Evolutionary conservation across 2,888 invertebrate species (phyloP).

Genomic region (Oscheius sp.): DNA sequence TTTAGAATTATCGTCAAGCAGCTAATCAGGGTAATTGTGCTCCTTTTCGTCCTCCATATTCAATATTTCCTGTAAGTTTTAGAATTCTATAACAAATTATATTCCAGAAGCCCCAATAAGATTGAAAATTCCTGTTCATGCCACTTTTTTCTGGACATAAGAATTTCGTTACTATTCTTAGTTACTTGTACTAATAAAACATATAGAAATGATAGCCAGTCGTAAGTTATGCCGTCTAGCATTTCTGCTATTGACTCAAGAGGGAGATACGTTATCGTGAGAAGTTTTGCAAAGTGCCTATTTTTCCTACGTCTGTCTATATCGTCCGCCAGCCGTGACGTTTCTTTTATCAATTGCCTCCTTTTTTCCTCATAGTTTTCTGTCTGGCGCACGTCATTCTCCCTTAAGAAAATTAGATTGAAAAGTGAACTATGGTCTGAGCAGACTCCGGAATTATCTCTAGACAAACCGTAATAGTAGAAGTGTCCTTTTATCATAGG

Average conservation of each 20-base stretch:
- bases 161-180: neutral
- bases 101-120: too few species aligned
- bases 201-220: neutral
- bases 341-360: neutral
- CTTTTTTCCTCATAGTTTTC: neutral
- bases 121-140: neutral
- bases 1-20: too few species aligned
- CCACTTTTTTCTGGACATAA: neutral
- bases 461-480: too few species aligned
- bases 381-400: neutral
- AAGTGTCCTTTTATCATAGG: too few species aligned
- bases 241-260: constrained; percentile 9
- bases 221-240: neutral
- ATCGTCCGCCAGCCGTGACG: neutral
- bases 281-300: neutral
- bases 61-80: too few species aligned
- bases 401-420: too few species aligned
- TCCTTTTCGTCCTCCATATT: too few species aligned
- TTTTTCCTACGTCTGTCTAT: neutral
- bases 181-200: neutral
- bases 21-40: too few species aligned
- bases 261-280: constrained; percentile 10
- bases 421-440: too few species aligned
- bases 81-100: too few species aligned
- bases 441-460: too few species aligned